Conservation (phyloP, 2,797 vertebrate species). For the Sternotherus odoratus region DNA sequence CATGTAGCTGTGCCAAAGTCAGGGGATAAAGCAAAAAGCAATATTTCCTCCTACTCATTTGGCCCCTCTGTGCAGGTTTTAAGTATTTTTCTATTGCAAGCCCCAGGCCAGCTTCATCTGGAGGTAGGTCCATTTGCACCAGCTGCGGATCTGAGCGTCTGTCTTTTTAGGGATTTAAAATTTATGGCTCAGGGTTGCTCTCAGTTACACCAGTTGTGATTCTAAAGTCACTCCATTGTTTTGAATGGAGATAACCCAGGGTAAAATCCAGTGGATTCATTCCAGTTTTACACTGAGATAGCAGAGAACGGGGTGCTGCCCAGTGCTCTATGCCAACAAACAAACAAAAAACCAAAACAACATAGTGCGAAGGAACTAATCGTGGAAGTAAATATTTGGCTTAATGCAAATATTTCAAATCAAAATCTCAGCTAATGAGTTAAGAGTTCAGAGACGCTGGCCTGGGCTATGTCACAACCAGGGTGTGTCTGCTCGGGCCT, state of each 20-base stretch:
- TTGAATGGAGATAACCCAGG: not conserved
- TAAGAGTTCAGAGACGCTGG: conserved; percentile 23
- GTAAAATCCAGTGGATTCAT: conserved; percentile 1
- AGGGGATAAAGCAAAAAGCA: no score
- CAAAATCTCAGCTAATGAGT: conserved; percentile 9
- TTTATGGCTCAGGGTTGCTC: not conserved
- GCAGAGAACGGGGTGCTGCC: not conserved
- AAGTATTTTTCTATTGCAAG: no score
- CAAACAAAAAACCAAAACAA: no score
- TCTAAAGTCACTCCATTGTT: conserved; percentile 14
- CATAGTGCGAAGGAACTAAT: not conserved
- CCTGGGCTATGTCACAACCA: no score
- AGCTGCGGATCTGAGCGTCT: not conserved
- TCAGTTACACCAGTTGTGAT: not conserved
- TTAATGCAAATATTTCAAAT: conserved; percentile 14
- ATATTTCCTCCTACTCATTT: no score
- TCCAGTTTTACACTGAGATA: not conserved
- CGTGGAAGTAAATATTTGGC: not conserved
- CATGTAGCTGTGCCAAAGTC: no score
- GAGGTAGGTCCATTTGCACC: not conserved
- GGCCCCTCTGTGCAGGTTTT: no score
- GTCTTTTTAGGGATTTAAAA: not conserved
- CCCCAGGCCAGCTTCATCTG: not conserved
- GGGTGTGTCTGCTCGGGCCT: no score
- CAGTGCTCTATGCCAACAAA: not conserved